A percentile compares a stretch with the other conserved stretches of the same genome.
Conservation (phyloP, 1,140 invertebrate species). For the Conus ventricosus region DNA sequence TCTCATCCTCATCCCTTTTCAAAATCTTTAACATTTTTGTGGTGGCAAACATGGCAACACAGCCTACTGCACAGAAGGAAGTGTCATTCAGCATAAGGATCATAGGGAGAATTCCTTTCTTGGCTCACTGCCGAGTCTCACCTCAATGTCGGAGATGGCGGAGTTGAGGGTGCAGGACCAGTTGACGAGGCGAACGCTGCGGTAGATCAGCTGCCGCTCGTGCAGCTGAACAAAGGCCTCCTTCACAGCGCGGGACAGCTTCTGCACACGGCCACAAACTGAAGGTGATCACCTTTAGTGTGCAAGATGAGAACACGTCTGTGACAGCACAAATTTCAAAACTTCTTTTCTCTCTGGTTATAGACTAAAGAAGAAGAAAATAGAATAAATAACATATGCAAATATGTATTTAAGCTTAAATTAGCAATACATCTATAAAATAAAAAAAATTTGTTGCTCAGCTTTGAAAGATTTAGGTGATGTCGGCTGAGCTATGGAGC, state of each 20-base stretch:
- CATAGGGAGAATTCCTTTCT: too few relatives aligned
- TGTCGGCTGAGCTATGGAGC: too few relatives aligned
- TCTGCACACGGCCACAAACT: slow-evolving; percentile 63
- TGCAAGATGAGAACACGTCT: background rate
- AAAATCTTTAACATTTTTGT: too few relatives aligned
- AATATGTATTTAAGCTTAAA: background rate
- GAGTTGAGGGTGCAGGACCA: slow-evolving; percentile 98
- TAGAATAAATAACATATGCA: background rate
- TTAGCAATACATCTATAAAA: too few relatives aligned
- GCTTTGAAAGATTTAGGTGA: too few relatives aligned
- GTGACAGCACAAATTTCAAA: background rate
- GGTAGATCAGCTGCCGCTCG: slow-evolving; percentile 92
- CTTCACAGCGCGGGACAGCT: slow-evolving; percentile 84
- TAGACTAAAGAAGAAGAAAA: background rate
- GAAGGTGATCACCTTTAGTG: background rate
- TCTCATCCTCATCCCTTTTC: too few relatives aligned
- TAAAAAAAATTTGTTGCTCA: too few relatives aligned
- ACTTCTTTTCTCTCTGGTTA: background rate
- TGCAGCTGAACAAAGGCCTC: slow-evolving; percentile 97
- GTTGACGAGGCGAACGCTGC: slow-evolving; percentile 95
- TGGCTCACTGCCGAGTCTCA: slow-evolving; percentile 71
- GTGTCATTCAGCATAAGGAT: too few relatives aligned
- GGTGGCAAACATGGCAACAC: too few relatives aligned
- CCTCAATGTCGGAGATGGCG: slow-evolving; percentile 99
- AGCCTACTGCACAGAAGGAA: too few relatives aligned